Conservation (phyloP, 2,888 invertebrate genomes). For the Drosophila nr. fundita region DNA sequence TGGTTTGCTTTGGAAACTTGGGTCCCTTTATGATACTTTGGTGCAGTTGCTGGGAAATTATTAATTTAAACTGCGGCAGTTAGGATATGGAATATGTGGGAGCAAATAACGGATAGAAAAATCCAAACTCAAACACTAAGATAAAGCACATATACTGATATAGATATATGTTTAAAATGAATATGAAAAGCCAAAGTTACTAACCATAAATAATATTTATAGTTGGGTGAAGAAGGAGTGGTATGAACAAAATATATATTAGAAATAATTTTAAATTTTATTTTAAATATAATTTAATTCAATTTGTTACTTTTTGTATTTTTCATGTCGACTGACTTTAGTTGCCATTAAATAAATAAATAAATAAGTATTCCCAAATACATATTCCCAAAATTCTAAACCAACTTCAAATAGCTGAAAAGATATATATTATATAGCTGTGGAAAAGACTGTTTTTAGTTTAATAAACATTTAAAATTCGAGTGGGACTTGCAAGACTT, state of each 20-base stretch:
- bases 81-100: slow-evolving; percentile 24
- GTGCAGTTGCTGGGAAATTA: slow-evolving; percentile 70
- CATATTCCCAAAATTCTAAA: too few species aligned
- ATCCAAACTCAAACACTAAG: background rate
- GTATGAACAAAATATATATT: background rate
- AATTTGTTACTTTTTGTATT: too few species aligned
- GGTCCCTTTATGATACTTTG: slow-evolving; percentile 81
- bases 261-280: too few species aligned
- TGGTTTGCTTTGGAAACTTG: slow-evolving; percentile 31
- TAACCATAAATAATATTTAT: background rate
- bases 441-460: background rate
- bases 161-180: background rate
- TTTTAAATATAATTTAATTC: too few species aligned
- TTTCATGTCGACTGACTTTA: too few species aligned
- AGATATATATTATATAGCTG: background rate
- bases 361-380: too few species aligned
- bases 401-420: too few species aligned
- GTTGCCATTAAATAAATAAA: too few species aligned
- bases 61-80: slow-evolving; percentile 71
- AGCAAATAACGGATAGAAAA: background rate
- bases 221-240: background rate
- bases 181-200: background rate
- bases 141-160: background rate
- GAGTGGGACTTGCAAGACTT: background rate
- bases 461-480: background rate